phyloP scores from a whole-genome alignment of 2,113 vertebrate genomes.

The Typhlomys cinereus region DNA sequence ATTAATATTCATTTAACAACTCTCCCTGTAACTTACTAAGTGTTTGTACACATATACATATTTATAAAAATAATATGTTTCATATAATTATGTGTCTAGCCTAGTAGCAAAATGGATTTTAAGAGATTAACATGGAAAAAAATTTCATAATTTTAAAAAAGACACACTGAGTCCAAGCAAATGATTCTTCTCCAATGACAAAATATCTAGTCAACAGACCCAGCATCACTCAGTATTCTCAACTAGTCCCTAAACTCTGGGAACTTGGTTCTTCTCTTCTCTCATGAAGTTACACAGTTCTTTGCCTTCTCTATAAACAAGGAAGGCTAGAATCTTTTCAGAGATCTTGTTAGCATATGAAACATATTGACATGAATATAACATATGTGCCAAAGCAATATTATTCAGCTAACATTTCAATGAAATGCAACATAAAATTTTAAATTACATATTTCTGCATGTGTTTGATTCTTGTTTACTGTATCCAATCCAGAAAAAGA shows the following conservation, averaged over 20 bases:
- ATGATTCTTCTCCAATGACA: not conserved
- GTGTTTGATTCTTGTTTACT: slow-evolving; percentile 74
- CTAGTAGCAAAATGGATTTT: not conserved
- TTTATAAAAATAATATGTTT: too few species aligned
- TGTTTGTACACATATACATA: not conserved
- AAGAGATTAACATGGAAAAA: not conserved
- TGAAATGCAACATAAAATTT: slow-evolving; percentile 79
- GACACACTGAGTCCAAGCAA: not conserved
- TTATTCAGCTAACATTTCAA: slow-evolving; percentile 79
- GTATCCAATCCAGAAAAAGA: slow-evolving; percentile 48
- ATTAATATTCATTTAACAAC: slow-evolving; percentile 15
- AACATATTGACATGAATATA: slow-evolving; percentile 81
- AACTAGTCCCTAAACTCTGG: slow-evolving; percentile 40
- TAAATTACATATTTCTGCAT: slow-evolving; percentile 76
- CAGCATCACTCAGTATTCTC: slow-evolving; percentile 21
- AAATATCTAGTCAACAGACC: not conserved
- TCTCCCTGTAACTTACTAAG: not conserved
- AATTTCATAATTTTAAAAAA: not conserved
- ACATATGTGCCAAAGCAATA: slow-evolving; percentile 80
- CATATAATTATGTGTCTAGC: not conserved
- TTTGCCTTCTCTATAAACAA: slow-evolving; percentile 71
- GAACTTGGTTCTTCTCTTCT: slow-evolving; percentile 33
- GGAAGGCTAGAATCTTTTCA: slow-evolving; percentile 66
- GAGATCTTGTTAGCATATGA: slow-evolving; percentile 79
- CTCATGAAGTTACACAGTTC: slow-evolving; percentile 68